Evolutionary conservation across 1,140 invertebrate species (phyloP).

Genomic region (Lepidostoma basale): DNA sequence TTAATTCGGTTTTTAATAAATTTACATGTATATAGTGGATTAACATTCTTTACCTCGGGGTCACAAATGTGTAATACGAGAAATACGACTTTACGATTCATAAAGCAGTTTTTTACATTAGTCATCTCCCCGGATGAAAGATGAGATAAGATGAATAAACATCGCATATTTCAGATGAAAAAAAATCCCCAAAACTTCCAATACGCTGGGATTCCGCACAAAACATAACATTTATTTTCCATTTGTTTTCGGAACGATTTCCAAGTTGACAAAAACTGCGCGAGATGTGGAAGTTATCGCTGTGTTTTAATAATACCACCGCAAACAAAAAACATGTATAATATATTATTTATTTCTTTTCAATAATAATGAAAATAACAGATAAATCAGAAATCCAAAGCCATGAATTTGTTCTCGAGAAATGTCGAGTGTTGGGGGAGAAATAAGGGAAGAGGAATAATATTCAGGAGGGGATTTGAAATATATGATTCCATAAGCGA

Average conservation of each 20-base stretch:
- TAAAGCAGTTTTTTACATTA: not conserved
- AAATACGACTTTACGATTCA: not conserved
- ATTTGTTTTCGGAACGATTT: not conserved
- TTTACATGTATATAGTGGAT: too few relatives aligned
- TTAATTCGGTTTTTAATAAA: too few relatives aligned
- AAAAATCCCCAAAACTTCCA: not conserved
- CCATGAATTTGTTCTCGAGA: not conserved
- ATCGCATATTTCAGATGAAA: slow-evolving; percentile 12
- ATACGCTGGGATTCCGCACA: not conserved
- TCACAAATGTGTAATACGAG: too few relatives aligned
- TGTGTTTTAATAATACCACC: not conserved
- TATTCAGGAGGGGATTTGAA: not conserved
- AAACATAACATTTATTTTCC: slow-evolving; percentile 9
- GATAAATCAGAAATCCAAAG: slow-evolving; percentile 6
- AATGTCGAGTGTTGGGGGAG: not conserved
- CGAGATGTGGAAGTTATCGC: not conserved
- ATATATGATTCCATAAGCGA: too few relatives aligned
- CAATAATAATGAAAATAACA: slow-evolving; percentile 23
- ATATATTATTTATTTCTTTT: slow-evolving; percentile 7
- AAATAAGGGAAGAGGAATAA: not conserved
- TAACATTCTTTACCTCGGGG: too few relatives aligned
- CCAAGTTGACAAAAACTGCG: not conserved
- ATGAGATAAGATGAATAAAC: slow-evolving; percentile 5
- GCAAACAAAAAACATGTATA: not conserved
- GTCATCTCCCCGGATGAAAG: not conserved